phyloP scores from a whole-genome alignment of 2,888 invertebrate species.

The Hyposoter dolosus region DNA sequence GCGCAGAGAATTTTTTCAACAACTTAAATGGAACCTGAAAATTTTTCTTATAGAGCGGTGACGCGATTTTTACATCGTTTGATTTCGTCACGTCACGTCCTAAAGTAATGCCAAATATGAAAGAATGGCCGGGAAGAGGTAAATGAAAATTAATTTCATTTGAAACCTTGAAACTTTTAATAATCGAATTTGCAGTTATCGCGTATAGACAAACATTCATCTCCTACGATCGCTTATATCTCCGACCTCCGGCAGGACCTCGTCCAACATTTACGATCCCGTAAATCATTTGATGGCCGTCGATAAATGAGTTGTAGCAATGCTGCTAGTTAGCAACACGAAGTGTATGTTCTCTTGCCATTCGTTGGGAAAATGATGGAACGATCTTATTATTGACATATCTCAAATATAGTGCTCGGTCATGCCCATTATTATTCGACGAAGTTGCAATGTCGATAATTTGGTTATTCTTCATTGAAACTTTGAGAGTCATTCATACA shows the following conservation, averaged over 20 bases:
- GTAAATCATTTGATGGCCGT: slow-evolving; percentile 10
- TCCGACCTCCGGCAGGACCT: background rate
- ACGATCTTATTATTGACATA: background rate
- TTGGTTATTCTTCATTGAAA: background rate
- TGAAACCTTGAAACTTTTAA: background rate
- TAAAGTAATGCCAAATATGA: too few relatives aligned
- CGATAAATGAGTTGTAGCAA: slow-evolving; percentile 12
- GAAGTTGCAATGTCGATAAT: slow-evolving; percentile 5
- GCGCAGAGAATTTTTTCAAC: too few relatives aligned
- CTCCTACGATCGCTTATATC: background rate
- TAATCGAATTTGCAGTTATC: background rate
- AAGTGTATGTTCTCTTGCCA: background rate
- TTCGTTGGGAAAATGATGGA: background rate
- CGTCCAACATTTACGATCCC: background rate
- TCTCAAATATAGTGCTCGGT: background rate
- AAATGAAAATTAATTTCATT: background rate
- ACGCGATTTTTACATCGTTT: too few relatives aligned
- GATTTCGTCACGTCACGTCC: too few relatives aligned
- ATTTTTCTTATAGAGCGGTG: too few relatives aligned
- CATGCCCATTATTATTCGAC: background rate
- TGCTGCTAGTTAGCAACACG: background rate
- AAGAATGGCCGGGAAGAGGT: background rate
- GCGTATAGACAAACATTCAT: background rate
- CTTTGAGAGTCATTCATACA: background rate
- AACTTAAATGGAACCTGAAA: too few relatives aligned